Conservation (phyloP, 2,888 invertebrate species). For the Scaptodrosophila latifasciaeformis region DNA sequence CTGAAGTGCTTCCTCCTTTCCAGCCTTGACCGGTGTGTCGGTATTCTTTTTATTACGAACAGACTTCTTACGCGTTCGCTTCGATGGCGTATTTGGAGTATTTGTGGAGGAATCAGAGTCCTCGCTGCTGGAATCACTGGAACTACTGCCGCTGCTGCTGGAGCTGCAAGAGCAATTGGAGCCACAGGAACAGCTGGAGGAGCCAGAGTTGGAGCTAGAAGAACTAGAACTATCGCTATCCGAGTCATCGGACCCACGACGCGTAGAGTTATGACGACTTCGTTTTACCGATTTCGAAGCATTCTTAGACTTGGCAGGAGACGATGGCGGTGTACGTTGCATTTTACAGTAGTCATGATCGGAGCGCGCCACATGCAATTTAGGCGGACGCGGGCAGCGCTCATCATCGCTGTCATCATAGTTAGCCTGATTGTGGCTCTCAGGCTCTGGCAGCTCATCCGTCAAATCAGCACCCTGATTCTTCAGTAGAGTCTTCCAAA, state of each 20-base stretch:
- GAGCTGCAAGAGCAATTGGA: constrained; percentile 89
- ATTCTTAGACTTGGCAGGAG: constrained; percentile 38
- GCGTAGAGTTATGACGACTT: constrained; percentile 7
- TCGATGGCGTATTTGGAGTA: constrained; percentile 64
- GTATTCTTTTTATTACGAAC: constrained; percentile 61
- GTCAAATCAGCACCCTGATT: constrained; percentile 36
- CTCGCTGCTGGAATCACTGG: constrained; percentile 79
- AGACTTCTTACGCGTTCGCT: constrained; percentile 73
- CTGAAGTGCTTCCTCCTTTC: neutral
- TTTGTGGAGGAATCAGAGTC: constrained; percentile 75
- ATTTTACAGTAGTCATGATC: constrained; percentile 87
- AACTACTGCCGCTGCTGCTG: constrained; percentile 78
- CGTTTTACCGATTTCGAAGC: constrained; percentile 30
- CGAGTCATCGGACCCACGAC: constrained; percentile 63
- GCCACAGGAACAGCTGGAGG: constrained; percentile 88
- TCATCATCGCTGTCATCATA: constrained; percentile 33
- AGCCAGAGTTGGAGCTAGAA: constrained; percentile 85
- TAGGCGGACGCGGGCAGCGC: constrained; percentile 56
- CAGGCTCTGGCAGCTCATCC: neutral
- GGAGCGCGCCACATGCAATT: constrained; percentile 79
- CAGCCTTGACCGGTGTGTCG: constrained; percentile 14
- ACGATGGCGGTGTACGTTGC: constrained; percentile 57
- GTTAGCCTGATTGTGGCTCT: constrained; percentile 24
- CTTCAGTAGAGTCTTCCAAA: constrained; percentile 70
- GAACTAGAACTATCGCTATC: constrained; percentile 79